A percentile compares a stretch with the other conserved stretches of the same genome.
Conservation (phyloP, 2,113 vertebrate species). For the Muscicapa adusta region DNA sequence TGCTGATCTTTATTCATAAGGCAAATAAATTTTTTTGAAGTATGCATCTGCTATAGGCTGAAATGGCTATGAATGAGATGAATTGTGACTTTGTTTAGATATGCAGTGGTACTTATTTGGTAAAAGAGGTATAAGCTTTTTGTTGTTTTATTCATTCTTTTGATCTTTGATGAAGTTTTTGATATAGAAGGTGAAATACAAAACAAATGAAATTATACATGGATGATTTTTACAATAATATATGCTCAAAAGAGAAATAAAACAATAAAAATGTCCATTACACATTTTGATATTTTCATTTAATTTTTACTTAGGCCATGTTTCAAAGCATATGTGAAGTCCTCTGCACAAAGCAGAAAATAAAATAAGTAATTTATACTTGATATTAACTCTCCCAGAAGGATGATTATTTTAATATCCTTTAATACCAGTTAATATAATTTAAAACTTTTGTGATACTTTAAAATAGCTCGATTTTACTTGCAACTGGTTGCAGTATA, state of each 20-base stretch:
- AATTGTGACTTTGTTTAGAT: conserved; percentile 46
- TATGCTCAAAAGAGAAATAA: not conserved
- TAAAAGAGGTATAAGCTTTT: not conserved
- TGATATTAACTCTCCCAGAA: not conserved
- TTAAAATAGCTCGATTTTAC: not conserved
- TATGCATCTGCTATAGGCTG: conserved; percentile 44
- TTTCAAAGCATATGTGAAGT: not conserved
- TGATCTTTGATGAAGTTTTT: not conserved
- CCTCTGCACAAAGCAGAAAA: not conserved
- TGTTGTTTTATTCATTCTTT: not conserved
- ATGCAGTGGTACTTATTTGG: conserved; percentile 1
- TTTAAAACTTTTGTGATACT: not conserved
- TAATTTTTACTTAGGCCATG: not conserved
- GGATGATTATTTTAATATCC: not conserved
- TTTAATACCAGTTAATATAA: not conserved
- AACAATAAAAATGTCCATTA: not conserved
- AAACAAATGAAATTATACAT: not conserved
- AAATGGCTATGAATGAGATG: conserved; percentile 18
- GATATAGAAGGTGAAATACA: not conserved
- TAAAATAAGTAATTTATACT: not conserved
- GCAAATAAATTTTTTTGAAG: conserved; percentile 52
- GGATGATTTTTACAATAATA: not conserved
- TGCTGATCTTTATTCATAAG: conserved; percentile 71
- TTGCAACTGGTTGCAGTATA: not conserved
- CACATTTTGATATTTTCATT: not conserved